These are phyloP conservation scores for Cactoblastis cactorum DNA, from an alignment of 2,888 invertebrate genomes.

Conservation along the genomic window DNA sequence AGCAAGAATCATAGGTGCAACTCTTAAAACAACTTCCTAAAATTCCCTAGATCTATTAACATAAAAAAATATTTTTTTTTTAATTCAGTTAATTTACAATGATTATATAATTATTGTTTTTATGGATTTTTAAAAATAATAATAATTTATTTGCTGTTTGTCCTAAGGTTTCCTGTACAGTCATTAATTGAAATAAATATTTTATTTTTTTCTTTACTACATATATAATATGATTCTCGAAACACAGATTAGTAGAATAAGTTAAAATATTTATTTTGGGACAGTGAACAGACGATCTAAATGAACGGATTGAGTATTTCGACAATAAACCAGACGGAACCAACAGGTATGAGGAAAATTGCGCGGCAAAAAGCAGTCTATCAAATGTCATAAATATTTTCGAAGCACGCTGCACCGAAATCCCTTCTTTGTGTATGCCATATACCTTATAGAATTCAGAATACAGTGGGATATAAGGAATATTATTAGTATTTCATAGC, in stretches of 20 bases:
- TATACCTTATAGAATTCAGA: slow-evolving; percentile 27
- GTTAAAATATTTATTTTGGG: neutral
- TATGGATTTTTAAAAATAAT: no score
- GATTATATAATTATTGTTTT: no score
- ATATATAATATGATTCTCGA: no score
- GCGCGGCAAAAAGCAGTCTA: slow-evolving; percentile 61
- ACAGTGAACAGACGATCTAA: neutral
- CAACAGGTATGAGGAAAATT: slow-evolving; percentile 22
- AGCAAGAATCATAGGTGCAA: no score
- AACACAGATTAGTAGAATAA: neutral
- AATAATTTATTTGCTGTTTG: no score
- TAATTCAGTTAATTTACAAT: no score
- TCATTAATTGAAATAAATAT: no score
- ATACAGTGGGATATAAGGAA: slow-evolving; percentile 29
- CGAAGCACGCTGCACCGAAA: slow-evolving; percentile 56
- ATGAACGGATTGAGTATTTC: neutral
- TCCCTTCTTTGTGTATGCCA: slow-evolving; percentile 52
- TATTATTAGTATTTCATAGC: neutral
- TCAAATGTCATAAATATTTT: slow-evolving; percentile 74
- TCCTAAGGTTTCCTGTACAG: no score
- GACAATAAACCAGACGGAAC: slow-evolving; percentile 14
- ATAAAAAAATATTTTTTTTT: no score
- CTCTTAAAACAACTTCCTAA: no score
- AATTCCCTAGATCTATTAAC: no score
- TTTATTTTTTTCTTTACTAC: no score